Evolutionary conservation across 2,888 invertebrate species (phyloP).

Genomic region (Timema cristinae): DNA sequence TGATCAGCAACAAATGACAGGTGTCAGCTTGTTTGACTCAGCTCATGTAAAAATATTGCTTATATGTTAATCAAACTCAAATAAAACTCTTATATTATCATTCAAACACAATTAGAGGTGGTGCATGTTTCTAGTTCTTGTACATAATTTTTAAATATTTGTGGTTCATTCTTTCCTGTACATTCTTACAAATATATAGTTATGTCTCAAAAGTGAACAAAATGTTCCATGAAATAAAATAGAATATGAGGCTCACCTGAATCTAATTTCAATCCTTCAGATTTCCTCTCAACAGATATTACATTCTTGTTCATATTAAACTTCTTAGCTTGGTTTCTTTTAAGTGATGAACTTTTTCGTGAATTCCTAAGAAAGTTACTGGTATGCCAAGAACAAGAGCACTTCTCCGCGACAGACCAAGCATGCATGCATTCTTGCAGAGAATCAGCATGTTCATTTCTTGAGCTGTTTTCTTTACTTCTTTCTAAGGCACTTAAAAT

Average conservation of each 20-base stretch:
- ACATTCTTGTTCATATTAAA: slow-evolving; percentile 5
- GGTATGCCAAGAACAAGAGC: slow-evolving; percentile 61
- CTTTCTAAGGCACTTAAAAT: slow-evolving; percentile 41
- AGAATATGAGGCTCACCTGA: background rate
- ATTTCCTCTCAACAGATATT: background rate
- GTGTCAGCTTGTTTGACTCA: too few relatives aligned
- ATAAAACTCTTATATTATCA: too few relatives aligned
- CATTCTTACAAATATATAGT: too few relatives aligned
- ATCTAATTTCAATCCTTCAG: slow-evolving; percentile 9
- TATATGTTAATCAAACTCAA: too few relatives aligned
- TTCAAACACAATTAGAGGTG: too few relatives aligned
- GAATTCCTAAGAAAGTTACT: slow-evolving; percentile 51
- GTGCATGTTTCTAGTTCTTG: too few relatives aligned
- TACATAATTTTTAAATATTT: too few relatives aligned
- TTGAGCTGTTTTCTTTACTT: slow-evolving; percentile 37
- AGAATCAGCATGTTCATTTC: slow-evolving; percentile 45
- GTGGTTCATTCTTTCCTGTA: too few relatives aligned
- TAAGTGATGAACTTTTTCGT: slow-evolving; percentile 52
- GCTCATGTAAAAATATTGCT: too few relatives aligned
- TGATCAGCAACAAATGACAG: too few relatives aligned
- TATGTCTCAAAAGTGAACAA: background rate
- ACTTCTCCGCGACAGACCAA: slow-evolving; percentile 56
- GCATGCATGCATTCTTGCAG: slow-evolving; percentile 55
- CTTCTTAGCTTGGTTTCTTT: slow-evolving; percentile 44
- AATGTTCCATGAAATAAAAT: background rate